Conservation (phyloP, 2,888 invertebrate species). For the Dryocosmus kuriphilus region DNA sequence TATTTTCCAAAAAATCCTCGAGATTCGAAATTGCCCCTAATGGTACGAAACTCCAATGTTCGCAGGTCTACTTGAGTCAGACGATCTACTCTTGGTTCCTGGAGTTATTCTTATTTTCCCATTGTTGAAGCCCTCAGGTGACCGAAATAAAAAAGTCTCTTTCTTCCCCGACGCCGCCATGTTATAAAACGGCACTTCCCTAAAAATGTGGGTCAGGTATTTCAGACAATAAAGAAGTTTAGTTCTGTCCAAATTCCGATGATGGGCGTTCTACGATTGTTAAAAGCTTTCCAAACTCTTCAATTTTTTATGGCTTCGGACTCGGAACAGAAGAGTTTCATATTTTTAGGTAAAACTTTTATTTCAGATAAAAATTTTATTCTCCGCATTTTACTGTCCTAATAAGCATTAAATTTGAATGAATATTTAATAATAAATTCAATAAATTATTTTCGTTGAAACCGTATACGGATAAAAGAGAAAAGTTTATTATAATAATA, state of each 20-base stretch:
- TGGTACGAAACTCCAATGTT: slow-evolving; percentile 28
- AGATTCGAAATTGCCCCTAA: slow-evolving; percentile 44
- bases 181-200: neutral
- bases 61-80: slow-evolving; percentile 24
- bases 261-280: neutral
- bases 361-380: too few species aligned
- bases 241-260: neutral
- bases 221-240: neutral
- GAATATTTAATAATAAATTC: too few species aligned
- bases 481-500: too few species aligned
- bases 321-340: too few species aligned
- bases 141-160: slow-evolving; percentile 34
- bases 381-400: too few species aligned
- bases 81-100: slow-evolving; percentile 30
- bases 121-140: neutral
- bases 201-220: slow-evolving; percentile 28
- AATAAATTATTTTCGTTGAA: too few species aligned
- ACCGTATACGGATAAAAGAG: too few species aligned
- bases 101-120: slow-evolving; percentile 9
- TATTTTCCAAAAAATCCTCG: slow-evolving; percentile 45
- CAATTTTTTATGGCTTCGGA: neutral
- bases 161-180: neutral
- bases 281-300: neutral
- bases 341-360: too few species aligned
- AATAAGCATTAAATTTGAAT: too few species aligned